Evolutionary conservation across 2,797 vertebrate genomes (phyloP).

Genomic region (Peromyscus melanophrys): DNA sequence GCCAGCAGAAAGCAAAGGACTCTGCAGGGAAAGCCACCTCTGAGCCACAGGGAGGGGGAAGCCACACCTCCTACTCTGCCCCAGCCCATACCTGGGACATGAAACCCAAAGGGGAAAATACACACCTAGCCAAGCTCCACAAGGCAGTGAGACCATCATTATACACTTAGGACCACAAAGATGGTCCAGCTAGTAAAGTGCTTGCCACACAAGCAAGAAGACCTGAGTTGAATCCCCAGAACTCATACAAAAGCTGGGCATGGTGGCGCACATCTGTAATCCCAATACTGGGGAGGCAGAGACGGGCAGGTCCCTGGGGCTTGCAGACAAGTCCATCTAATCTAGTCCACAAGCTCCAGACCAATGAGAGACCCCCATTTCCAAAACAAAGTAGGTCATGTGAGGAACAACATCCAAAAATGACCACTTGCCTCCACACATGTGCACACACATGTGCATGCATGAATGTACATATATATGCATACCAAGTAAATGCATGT

Average conservation of each 20-base stretch:
- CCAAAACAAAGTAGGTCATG: neutral
- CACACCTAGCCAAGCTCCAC: neutral
- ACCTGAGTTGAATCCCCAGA: neutral
- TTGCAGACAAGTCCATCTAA: neutral
- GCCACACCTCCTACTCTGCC: neutral
- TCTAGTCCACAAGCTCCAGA: neutral
- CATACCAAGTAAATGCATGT: neutral
- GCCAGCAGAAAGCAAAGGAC: neutral
- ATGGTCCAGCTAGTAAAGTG: neutral
- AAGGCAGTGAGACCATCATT: rapidly evolving
- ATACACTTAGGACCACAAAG: neutral
- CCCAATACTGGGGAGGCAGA: neutral
- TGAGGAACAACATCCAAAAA: neutral
- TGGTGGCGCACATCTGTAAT: neutral
- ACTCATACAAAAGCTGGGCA: neutral
- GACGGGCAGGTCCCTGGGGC: neutral
- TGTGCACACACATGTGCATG: neutral
- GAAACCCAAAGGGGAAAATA: slow-evolving; percentile 63
- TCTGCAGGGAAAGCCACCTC: neutral
- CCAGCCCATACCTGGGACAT: neutral
- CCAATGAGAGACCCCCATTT: neutral
- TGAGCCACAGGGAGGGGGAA: neutral
- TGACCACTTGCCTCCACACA: neutral
- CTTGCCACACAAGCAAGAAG: neutral
- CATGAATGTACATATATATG: neutral